A percentile compares a stretch with the other conserved stretches of the same genome.
These are phyloP conservation scores for Melanchra persicariae DNA, from an alignment of 2,888 invertebrate genomes.

Conservation along the genomic window DNA sequence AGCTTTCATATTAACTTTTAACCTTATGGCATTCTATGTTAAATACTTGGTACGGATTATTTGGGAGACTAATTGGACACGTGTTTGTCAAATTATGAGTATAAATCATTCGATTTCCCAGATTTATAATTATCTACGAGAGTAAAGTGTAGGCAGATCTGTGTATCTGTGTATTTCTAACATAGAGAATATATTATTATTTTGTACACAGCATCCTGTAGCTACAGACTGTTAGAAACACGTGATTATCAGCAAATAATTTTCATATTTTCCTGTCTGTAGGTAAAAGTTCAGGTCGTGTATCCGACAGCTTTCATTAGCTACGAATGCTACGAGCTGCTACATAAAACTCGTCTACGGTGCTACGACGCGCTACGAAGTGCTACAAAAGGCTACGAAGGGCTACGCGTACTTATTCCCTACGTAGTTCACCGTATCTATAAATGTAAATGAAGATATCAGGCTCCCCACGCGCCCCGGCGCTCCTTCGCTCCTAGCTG, in stretches of 20 bases:
- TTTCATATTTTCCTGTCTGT: conserved; percentile 7
- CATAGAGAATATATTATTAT: background rate
- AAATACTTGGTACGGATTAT: no score
- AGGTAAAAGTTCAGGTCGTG: background rate
- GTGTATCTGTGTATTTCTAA: no score
- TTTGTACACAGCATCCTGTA: no score
- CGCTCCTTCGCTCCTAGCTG: conserved; percentile 24
- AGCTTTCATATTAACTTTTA: no score
- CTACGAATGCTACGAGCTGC: conserved; percentile 28
- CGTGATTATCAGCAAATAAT: conserved; percentile 10
- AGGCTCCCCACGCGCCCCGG: conserved; percentile 38
- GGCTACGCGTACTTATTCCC: conserved; percentile 55
- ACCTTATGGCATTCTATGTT: no score
- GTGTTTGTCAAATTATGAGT: background rate
- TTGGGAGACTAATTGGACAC: background rate
- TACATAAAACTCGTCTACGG: conserved; percentile 29
- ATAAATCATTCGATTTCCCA: background rate
- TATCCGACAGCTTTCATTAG: conserved; percentile 27
- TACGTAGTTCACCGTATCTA: conserved; percentile 32
- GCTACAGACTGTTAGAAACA: background rate
- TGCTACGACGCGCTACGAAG: conserved; percentile 49
- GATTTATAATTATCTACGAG: background rate
- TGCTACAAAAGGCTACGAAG: conserved; percentile 59
- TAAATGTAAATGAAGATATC: conserved; percentile 60
- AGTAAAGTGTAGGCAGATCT: background rate